Percentiles rank a stretch among this genome's conserved stretches.
These are phyloP conservation scores for Pantelozetes paolii DNA, from an alignment of 2,888 invertebrate species.

Conservation along the genomic window DNA sequence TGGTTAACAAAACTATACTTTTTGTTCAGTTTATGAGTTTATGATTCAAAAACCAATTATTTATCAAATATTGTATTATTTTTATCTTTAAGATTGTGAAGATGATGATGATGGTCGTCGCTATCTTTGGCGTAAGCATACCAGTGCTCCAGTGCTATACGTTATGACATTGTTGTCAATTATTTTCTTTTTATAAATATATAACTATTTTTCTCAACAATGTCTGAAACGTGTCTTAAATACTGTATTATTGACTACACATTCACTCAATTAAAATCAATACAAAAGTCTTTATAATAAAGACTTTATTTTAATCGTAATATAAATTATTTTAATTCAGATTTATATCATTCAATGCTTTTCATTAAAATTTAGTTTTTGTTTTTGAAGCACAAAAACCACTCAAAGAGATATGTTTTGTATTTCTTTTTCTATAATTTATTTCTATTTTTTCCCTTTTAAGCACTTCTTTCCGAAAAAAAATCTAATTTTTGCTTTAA, in stretches of 20 bases:
- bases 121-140: slow-evolving; percentile 52
- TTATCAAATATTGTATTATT: slow-evolving; percentile 4
- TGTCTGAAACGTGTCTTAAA: too few species aligned
- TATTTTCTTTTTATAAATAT: background rate
- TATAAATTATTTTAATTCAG: background rate
- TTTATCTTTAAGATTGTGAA: slow-evolving; percentile 48
- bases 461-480: too few species aligned
- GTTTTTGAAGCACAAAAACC: background rate
- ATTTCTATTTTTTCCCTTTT: background rate
- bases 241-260: too few species aligned
- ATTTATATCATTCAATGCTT: background rate
- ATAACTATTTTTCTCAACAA: background rate
- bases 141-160: background rate
- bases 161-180: background rate
- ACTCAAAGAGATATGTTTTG: background rate
- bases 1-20: too few species aligned
- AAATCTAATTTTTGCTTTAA: too few species aligned
- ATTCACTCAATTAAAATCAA: too few species aligned
- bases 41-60: too few species aligned
- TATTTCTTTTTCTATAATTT: background rate
- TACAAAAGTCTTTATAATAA: too few species aligned
- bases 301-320: too few species aligned
- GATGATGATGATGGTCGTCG: slow-evolving; percentile 55
- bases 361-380: background rate
- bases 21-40: too few species aligned